phyloP scores from a whole-genome alignment of 2,797 vertebrate genomes.

The Momotus momota region DNA sequence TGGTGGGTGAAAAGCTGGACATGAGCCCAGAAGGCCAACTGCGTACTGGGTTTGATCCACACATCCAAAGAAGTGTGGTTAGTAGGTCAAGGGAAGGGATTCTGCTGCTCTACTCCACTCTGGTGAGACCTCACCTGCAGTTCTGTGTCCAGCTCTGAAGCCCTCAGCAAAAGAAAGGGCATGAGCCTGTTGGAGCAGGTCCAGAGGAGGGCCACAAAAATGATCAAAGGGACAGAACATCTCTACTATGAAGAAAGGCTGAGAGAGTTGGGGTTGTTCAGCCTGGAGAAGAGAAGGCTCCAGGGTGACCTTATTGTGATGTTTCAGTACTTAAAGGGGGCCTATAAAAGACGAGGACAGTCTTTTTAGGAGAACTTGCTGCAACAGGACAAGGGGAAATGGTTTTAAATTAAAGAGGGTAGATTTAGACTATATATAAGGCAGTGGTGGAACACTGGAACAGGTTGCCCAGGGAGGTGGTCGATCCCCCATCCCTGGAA shows the following conservation, averaged over 20 bases:
- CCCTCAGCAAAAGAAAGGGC: neutral
- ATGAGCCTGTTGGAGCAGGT: neutral
- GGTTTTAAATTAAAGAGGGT: neutral
- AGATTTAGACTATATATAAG: neutral
- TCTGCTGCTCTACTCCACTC: neutral
- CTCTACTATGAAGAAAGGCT: neutral
- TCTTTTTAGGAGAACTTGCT: neutral
- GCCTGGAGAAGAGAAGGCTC: neutral
- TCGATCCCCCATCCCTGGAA: no score
- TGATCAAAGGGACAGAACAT: neutral
- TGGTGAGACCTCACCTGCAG: neutral
- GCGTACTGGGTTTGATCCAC: neutral
- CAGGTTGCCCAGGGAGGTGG: neutral
- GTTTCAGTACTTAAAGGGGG: neutral
- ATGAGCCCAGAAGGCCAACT: no score
- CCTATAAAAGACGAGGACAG: neutral
- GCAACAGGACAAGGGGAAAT: neutral
- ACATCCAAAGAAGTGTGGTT: neutral
- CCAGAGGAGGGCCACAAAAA: neutral
- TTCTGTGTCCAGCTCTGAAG: neutral
- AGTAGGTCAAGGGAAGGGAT: neutral
- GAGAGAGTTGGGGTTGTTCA: neutral
- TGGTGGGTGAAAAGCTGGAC: neutral
- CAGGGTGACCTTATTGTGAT: neutral
- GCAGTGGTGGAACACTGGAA: neutral